Conservation (phyloP, 2,113 vertebrate species). For the Scytalopus superciliaris region DNA sequence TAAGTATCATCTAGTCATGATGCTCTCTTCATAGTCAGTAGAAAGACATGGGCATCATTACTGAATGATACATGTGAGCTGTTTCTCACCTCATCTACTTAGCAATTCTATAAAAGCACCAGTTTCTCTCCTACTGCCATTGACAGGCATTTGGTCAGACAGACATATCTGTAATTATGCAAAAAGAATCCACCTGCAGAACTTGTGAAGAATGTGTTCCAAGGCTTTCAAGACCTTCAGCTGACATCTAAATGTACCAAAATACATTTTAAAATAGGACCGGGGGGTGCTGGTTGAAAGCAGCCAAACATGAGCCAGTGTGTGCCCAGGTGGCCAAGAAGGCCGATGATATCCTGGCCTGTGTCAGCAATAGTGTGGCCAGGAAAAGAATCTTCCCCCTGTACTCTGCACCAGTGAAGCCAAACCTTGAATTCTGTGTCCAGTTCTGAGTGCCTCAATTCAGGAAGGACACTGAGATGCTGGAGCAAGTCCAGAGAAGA, state of each 20-base stretch:
- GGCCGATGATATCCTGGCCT: background rate
- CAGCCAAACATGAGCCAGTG: accelerated
- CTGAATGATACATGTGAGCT: background rate
- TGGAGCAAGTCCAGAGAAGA: accelerated
- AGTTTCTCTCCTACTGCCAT: background rate
- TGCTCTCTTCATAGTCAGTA: background rate
- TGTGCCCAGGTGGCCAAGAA: background rate
- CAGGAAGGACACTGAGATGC: background rate
- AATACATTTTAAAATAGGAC: background rate
- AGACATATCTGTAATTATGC: background rate
- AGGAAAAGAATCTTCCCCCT: background rate
- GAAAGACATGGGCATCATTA: background rate
- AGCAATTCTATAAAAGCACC: background rate
- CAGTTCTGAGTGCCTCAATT: accelerated
- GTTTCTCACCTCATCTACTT: background rate
- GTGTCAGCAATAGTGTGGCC: background rate
- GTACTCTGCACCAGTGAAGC: background rate
- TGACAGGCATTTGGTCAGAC: background rate
- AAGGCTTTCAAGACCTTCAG: background rate
- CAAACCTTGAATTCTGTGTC: accelerated
- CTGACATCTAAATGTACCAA: background rate
- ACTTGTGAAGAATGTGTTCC: background rate
- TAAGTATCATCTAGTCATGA: background rate
- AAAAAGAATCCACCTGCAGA: background rate
- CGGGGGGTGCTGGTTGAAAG: background rate